Evolutionary conservation across 1,140 invertebrate species (phyloP), one percentile per base, ranked within the genome.

Genomic region (Lucilia cuprina): DNA sequence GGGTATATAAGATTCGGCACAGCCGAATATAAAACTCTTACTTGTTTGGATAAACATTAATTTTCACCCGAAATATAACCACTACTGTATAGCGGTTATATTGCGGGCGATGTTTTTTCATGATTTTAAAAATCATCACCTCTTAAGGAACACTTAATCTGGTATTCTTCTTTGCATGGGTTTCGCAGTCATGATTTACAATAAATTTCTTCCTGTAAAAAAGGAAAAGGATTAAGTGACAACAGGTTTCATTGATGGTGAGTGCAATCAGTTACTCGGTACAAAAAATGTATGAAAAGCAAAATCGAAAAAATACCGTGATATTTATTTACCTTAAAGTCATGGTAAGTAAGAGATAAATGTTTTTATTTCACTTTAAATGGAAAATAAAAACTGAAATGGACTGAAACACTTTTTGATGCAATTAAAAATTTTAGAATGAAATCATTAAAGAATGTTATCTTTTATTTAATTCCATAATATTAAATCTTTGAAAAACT

Each of bases 191-290:
- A 70, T 70, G 21, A 70, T 70, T 77, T 35, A 35, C 25, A 30
- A 30, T 30, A 77, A 1, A 35, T 77, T 35, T 35, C 12, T 77
- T 77, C 19, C 12, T 35, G 4, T 35, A 77, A 35, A 77, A 77
- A 41, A 77, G 14, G 7, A 35, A 35, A 77, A 77, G 35, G 14
- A 80, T 49, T 21, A 80, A 80, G 1, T 80, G 41, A 80, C 77
- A 80, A 80, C 77, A 80, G 41, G n/a, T 80, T 80, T 80, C 77
- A 80, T 80, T 80, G 77, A 80, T 80, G 77, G 41, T 49, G 77
- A 80, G 41, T 80, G 77, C 34, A 41, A 41, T 30, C 74, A 77
- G 4, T 19, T 47, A n/a, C 75, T 21, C n/a, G 25, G 41, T 80
- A 17, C n/a, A 80, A 80, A 70, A 70, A 70, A n/a, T 41, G 10